Percentiles rank a stretch among this genome's conserved stretches.
Evolutionary conservation across 2,113 vertebrate genomes (phyloP).

Genomic region (Podiceps cristatus): DNA sequence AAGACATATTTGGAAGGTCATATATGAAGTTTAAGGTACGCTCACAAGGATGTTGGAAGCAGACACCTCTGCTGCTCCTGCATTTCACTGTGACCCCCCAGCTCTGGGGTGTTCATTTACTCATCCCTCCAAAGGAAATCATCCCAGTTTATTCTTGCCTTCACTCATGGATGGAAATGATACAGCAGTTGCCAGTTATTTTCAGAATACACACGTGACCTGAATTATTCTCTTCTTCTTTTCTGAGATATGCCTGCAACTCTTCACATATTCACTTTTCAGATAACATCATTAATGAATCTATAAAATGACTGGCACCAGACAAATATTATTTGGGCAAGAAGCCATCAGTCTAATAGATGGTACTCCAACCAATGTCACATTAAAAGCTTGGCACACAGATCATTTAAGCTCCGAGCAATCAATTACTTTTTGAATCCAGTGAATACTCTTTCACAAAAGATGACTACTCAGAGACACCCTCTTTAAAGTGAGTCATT

Average conservation of each 20-base stretch:
- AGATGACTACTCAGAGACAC: background rate
- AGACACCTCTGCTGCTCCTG: background rate
- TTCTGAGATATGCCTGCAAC: background rate
- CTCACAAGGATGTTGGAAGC: background rate
- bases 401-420: slow-evolving; percentile 14
- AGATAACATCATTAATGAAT: slow-evolving; percentile 21
- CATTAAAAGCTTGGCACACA: slow-evolving; percentile 5
- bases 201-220: background rate
- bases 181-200: background rate
- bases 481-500: slow-evolving; percentile 3
- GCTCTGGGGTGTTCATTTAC: background rate
- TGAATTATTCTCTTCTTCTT: background rate
- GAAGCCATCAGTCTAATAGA: slow-evolving; percentile 32
- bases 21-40: background rate
- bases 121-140: background rate
- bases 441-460: background rate
- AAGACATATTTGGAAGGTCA: background rate
- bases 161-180: background rate
- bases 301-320: slow-evolving; percentile 38
- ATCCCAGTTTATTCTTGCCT: background rate
- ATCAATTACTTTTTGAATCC: slow-evolving; percentile 37
- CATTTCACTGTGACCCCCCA: background rate
- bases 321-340: slow-evolving; percentile 24
- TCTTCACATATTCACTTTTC: background rate
- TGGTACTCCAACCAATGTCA: background rate